Base-by-base conservation (phyloP, 2,113 vertebrate genomes). In the Notarius quadriscutis region DNA sequence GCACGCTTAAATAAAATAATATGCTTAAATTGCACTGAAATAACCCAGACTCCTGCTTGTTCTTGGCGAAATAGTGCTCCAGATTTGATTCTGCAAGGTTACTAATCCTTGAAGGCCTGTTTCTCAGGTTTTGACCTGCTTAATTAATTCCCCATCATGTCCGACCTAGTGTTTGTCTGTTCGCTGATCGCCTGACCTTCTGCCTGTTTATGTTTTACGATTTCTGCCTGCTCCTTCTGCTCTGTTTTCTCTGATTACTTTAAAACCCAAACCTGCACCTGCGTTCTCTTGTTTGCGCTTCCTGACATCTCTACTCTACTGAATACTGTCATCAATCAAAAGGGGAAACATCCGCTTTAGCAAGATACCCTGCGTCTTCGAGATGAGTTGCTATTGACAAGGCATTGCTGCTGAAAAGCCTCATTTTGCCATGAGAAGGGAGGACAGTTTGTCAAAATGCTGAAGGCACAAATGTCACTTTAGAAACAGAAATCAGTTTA, bases 371-470 rank as follows among this genome's bases (percentile, higher is more conserved):
- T 87, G 83, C 63, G 27, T 87, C 55, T 41, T 51, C 27, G 83
- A 89, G 90, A 91, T 90, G 88, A 89, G 84, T 55, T 67, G 51
- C 71, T 82, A 81, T 81, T 71, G 85, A 88, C 89, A 84, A 84
- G 84, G 48, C 58, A 51, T 55, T 41, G 72, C 83, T 83, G 78
- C 82, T 88, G 83, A 65, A 91, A 83, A 90, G 69, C 58, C 30
- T 60, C 25, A 5, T 20, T 81, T 79, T 72, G 50, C 62, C 63
- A 84, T 20, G 18, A 86, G 57, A 67, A 67, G 57, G 87, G 86
- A 84, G 86, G 81, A 41, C 80, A 81, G 27, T 7, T 48, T 90
- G 87, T 88, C 84, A 90, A 69, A 86, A 88, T 53, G 79, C n/a
- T 25, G 17, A 82, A 71, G 27, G 48, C 82, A 51, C 34, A 30